Evolutionary conservation across 2,888 invertebrate species (phyloP), one percentile per base, ranked within the genome.

Genomic region (Agrilus cyanescens): DNA sequence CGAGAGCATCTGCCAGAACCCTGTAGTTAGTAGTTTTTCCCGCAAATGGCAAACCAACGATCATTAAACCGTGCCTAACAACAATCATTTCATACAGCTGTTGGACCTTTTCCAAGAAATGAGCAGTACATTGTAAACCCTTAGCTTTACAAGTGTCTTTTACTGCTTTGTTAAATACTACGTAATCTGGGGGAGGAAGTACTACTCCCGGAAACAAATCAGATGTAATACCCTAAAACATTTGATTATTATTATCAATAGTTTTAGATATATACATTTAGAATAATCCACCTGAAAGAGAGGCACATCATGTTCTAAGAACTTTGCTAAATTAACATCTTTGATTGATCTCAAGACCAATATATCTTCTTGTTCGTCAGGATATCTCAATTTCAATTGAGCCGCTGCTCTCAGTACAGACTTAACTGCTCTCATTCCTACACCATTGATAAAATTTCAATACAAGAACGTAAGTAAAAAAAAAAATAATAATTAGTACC

Each of bases 81-180:
- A 90, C 77, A 70, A 95, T 91, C 91, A 94, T 94, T 67, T 95
- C 94, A 62, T 86, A 94, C 6, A 94, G 74, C 70, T 94, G 84
- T 45, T 85, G 81, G n/a, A 85, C 74, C 67, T 87, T 94, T 64
- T 91, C 88, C 54, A 91, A 67, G 61, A 95, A 93, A 68, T 86
- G 83, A 0, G 78, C 75, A 0, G 84, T 86, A 46, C 85, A 82
- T 63, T 94, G 91, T 20, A 93, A 70, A 58, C 94, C 94, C 40
- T 78, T 76, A 13, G 68, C 69, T 0, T 67, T 70, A 53, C 87
- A 88, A 1, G 76, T 75, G 54, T 84, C 76, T 38, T 69, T 66
- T 54, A 77, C 68, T 7, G 79, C 80, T 25, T 71, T 66, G 49
- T 84, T 76, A 48, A 89, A 72, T 12, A 79, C 65, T 0, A 78